phyloP scores from a whole-genome alignment of 2,888 invertebrate species.

The Volucella inflata region DNA sequence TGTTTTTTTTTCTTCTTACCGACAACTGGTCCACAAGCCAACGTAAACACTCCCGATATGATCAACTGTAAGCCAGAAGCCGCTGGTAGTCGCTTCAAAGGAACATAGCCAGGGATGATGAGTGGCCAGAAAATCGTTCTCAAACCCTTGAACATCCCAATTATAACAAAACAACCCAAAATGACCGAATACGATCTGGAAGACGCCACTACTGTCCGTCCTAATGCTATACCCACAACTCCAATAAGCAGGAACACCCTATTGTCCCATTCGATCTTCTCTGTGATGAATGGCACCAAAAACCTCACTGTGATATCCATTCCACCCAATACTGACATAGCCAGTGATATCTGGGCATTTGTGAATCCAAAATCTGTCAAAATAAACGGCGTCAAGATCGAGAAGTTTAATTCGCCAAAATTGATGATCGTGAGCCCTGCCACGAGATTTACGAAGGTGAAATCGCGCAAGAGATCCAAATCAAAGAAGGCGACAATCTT shows the following conservation, averaged over 20 bases:
- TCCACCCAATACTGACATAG: conserved; percentile 88
- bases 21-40: conserved; percentile 87
- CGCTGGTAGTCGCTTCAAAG: conserved; percentile 88
- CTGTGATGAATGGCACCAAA: conserved; percentile 88
- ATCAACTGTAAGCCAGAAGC: conserved; percentile 89
- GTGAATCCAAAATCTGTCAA: conserved; percentile 88
- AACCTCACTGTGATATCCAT: conserved; percentile 88
- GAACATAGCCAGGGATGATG: conserved; percentile 89
- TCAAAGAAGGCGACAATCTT: conserved; percentile 88
- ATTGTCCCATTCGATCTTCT: conserved; percentile 89
- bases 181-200: conserved; percentile 85
- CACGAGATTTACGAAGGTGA: conserved; percentile 88
- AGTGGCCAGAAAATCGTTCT: conserved; percentile 90
- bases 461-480: conserved; percentile 88
- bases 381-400: conserved; percentile 89
- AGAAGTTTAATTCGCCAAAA: conserved; percentile 90
- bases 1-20: conserved; percentile 85
- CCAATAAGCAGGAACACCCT: conserved; percentile 89
- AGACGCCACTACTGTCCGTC: conserved; percentile 86
- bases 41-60: conserved; percentile 87
- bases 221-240: conserved; percentile 87
- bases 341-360: conserved; percentile 86
- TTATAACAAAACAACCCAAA: conserved; percentile 86
- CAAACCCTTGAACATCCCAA: conserved; percentile 89
- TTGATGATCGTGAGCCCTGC: conserved; percentile 89